A percentile compares a stretch with the other conserved stretches of the same genome.
phyloP scores from a whole-genome alignment of 2,888 invertebrate species.

The Tinea trinotella region DNA sequence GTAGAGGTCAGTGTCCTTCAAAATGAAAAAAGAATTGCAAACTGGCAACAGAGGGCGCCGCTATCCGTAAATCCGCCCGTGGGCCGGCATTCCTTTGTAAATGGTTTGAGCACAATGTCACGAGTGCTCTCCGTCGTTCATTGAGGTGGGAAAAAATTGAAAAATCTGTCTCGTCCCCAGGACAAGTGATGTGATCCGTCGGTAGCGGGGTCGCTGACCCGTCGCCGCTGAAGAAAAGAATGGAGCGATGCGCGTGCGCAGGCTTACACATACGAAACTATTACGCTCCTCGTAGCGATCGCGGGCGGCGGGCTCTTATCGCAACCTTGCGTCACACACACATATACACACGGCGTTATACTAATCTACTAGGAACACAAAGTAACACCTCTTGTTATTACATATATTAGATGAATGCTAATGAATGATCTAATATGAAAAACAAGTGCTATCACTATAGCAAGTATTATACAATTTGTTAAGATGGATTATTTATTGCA shows the following conservation, averaged over 20 bases:
- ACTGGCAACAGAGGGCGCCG: background rate
- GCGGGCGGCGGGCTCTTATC: too few species aligned
- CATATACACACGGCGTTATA: background rate
- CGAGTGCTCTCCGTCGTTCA: background rate
- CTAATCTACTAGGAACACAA: background rate
- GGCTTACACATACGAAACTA: background rate
- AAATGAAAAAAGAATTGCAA: background rate
- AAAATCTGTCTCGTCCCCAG: conserved; percentile 12
- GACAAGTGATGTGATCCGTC: conserved; percentile 11
- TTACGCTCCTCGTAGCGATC: conserved; percentile 12
- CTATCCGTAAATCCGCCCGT: background rate
- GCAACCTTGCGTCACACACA: conserved; percentile 6
- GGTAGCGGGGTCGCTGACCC: conserved; percentile 16
- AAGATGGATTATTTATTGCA: too few species aligned
- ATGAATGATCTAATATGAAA: background rate
- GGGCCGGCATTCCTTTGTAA: conserved; percentile 5
- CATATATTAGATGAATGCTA: background rate
- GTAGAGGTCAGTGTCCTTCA: background rate
- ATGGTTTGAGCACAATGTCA: conserved; percentile 3
- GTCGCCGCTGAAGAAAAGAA: conserved; percentile 11
- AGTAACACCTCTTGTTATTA: background rate
- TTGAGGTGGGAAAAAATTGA: conserved; percentile 5
- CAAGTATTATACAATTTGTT: too few species aligned
- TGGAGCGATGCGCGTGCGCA: conserved; percentile 12
- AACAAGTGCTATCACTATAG: background rate